Evolutionary conservation across 2,113 vertebrate genomes (phyloP).

Genomic region (Lasiurus cinereus): DNA sequence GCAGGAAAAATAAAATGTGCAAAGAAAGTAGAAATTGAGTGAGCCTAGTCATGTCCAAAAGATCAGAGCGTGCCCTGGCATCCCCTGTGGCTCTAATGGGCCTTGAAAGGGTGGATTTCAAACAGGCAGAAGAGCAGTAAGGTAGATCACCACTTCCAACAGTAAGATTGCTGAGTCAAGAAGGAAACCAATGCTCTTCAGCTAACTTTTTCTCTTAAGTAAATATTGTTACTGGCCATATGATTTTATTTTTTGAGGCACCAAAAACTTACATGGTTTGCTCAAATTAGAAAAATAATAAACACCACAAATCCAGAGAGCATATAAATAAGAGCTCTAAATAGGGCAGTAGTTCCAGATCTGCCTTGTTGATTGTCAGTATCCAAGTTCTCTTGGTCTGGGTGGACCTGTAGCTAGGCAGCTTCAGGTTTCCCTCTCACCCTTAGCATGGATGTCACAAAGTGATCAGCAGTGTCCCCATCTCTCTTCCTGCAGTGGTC

Average conservation of each 20-base stretch:
- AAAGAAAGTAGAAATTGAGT: neutral
- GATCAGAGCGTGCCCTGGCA: neutral
- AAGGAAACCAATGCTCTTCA: neutral
- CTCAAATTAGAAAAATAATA: constrained; percentile 68
- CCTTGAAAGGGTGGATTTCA: neutral
- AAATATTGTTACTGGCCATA: constrained; percentile 52
- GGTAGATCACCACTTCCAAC: neutral
- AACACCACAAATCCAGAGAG: constrained; percentile 23
- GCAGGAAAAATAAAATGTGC: neutral
- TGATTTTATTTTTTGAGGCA: constrained; percentile 60
- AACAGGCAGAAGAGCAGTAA: neutral
- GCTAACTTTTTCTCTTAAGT: neutral
- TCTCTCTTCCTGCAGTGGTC: neutral
- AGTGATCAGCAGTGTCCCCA: neutral
- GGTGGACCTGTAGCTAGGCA: neutral
- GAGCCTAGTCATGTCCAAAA: neutral
- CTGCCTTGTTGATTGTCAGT: neutral
- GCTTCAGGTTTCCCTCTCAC: neutral
- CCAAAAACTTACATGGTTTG: constrained; percentile 51
- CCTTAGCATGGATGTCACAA: fast-evolving
- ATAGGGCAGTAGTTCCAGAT: neutral
- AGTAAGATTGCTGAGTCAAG: neutral
- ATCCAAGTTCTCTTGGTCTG: neutral
- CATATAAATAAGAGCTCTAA: neutral
- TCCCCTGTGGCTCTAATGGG: neutral